Evolutionary conservation across 1,140 invertebrate genomes (phyloP).

Genomic region (Rhopalosiphum padi): DNA sequence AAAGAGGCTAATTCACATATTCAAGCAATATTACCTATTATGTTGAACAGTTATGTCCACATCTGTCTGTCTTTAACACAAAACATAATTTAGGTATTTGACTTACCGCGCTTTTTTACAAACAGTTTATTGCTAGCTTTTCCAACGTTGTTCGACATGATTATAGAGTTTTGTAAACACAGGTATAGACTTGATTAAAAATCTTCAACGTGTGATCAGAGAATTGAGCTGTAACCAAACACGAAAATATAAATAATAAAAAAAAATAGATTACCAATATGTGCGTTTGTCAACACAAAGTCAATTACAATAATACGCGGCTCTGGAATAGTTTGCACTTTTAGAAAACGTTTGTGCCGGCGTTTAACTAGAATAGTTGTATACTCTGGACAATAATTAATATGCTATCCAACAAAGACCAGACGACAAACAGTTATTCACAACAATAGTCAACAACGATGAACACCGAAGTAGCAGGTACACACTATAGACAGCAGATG

Average conservation of each 20-base stretch:
- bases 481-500: too few relatives aligned
- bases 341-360: not conserved
- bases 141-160: not conserved
- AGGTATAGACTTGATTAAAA: not conserved
- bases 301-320: not conserved
- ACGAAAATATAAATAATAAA: not conserved
- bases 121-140: slow-evolving; percentile 13
- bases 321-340: not conserved
- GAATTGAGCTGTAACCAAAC: not conserved
- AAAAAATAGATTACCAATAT: not conserved
- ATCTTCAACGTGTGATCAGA: not conserved
- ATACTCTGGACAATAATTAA: not conserved
- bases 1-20: not conserved
- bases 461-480: too few relatives aligned
- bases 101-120: slow-evolving; percentile 48
- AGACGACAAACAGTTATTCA: too few relatives aligned
- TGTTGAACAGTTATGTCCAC: not conserved
- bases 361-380: not conserved
- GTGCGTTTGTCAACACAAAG: not conserved
- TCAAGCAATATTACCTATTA: not conserved
- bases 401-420: too few relatives aligned
- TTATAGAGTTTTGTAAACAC: not conserved
- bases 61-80: not conserved
- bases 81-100: not conserved
- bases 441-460: too few relatives aligned